Evolutionary conservation across 2,888 invertebrate species (phyloP).

Genomic region (Harpalus rufipes): DNA sequence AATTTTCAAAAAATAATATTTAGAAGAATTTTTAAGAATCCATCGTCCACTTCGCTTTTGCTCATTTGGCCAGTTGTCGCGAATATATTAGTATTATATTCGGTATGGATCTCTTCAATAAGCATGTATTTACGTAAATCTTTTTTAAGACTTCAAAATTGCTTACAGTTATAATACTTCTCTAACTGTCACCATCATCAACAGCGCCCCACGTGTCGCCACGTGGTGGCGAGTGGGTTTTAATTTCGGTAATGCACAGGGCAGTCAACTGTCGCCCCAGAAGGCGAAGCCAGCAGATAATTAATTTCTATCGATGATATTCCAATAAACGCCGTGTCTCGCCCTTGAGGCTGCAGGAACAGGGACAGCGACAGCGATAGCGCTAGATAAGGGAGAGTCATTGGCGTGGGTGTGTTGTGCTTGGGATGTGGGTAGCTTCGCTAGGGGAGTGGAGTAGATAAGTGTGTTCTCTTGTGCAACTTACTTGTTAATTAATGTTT

Average conservation of each 20-base stretch:
- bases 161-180: no score
- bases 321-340: conserved; percentile 52
- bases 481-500: conserved; percentile 52
- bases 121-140: no score
- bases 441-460: conserved; percentile 21
- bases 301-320: conserved; percentile 58
- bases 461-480: conserved; percentile 37
- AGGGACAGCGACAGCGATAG: not conserved
- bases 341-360: conserved; percentile 3
- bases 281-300: conserved; percentile 33
- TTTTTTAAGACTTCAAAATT: no score
- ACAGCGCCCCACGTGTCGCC: conserved; percentile 25
- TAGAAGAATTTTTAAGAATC: no score
- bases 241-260: not conserved
- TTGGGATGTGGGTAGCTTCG: not conserved
- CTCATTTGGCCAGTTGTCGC: no score
- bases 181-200: no score
- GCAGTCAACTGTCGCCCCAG: conserved; percentile 9
- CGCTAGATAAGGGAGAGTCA: conserved; percentile 30
- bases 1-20: no score
- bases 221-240: conserved; percentile 22
- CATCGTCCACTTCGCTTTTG: no score
- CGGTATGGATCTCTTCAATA: no score
- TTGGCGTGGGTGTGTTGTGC: conserved; percentile 7
- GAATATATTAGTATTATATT: no score